Evolutionary conservation across 2,113 vertebrate genomes (phyloP).

Genomic region (Merops nubicus): DNA sequence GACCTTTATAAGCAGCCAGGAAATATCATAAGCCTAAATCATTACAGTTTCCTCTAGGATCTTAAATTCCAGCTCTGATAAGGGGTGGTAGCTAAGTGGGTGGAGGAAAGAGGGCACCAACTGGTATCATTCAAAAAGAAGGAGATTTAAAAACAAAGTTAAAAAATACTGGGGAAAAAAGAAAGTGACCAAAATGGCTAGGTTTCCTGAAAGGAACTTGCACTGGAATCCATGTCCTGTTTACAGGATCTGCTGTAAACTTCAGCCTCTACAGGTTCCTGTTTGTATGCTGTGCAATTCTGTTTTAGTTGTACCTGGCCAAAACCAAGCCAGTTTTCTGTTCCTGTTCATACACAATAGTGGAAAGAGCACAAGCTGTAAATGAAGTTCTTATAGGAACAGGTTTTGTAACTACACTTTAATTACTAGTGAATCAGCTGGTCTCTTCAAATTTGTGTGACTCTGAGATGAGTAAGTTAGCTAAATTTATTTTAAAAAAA

Average conservation of each 20-base stretch:
- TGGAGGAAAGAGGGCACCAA: neutral
- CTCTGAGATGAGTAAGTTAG: neutral
- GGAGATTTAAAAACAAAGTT: neutral
- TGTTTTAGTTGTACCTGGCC: neutral
- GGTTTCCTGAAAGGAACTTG: neutral
- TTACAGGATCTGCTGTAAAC: neutral
- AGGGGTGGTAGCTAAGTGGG: neutral
- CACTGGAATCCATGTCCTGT: neutral
- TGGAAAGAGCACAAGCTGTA: neutral
- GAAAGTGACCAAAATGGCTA: neutral
- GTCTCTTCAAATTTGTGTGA: neutral
- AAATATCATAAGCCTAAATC: neutral
- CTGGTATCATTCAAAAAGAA: neutral
- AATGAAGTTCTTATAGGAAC: neutral
- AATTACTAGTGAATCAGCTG: neutral
- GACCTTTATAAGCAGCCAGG: neutral
- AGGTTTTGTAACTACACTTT: neutral
- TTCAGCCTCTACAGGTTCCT: neutral
- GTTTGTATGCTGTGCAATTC: neutral
- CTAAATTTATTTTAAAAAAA: constrained; percentile 4
- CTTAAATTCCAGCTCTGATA: neutral
- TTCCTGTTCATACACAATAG: neutral
- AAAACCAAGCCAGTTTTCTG: neutral
- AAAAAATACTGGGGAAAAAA: neutral
- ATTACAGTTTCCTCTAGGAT: neutral